These are phyloP conservation scores for Sepioteuthis lessoniana DNA, from an alignment of 2,888 invertebrate genomes.

Conservation along the genomic window DNA sequence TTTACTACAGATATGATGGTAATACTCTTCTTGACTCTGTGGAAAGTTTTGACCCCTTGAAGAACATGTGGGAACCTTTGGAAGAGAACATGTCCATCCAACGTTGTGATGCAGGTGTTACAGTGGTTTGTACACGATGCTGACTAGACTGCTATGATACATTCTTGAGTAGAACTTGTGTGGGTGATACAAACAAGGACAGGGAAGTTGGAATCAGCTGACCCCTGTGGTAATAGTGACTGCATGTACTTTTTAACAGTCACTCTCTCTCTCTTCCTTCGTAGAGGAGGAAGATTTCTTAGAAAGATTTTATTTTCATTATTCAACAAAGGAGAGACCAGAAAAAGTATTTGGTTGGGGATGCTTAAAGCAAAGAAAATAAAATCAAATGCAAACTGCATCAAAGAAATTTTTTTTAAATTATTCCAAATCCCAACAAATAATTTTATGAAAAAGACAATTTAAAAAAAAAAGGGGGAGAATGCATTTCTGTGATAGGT, in stretches of 20 bases:
- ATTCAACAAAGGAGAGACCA: neutral
- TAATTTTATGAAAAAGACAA: neutral
- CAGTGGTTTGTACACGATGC: constrained; percentile 62
- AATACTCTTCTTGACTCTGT: constrained; percentile 69
- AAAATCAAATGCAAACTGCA: too few species aligned
- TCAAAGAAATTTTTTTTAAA: neutral
- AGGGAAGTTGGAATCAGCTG: neutral
- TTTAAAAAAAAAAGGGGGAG: neutral
- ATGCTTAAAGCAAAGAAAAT: too few species aligned
- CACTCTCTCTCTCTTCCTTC: neutral
- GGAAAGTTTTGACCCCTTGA: constrained; percentile 71
- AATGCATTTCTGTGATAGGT: constrained; percentile 14
- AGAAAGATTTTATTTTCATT: neutral
- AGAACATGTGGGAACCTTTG: constrained; percentile 70
- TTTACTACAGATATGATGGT: constrained; percentile 70
- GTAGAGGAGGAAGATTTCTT: neutral
- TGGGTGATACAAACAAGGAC: neutral
- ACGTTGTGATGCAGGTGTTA: constrained; percentile 73
- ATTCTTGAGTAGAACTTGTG: constrained; percentile 49
- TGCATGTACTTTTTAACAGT: neutral
- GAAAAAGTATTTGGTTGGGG: neutral
- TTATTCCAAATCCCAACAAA: neutral
- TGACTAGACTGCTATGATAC: constrained; percentile 49
- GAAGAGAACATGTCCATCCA: constrained; percentile 70
- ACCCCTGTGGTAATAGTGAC: neutral